Evolutionary conservation across 2,888 invertebrate species (phyloP).

Genomic region (Pheosia gnoma): DNA sequence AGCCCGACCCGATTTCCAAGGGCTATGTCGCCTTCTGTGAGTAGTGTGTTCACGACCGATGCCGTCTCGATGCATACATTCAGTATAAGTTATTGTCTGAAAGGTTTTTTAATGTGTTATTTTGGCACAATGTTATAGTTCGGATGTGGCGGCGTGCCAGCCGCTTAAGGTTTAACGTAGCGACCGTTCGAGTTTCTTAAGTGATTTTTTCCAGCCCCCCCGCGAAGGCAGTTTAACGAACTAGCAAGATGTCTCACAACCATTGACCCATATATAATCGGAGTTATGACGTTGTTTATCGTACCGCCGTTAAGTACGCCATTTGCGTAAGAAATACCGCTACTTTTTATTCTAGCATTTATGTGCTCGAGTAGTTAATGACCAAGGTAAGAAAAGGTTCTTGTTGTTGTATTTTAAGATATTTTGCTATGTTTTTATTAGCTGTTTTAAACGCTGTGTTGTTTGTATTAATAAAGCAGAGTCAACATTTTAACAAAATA

Average conservation of each 20-base stretch:
- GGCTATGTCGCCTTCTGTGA: slow-evolving; percentile 50
- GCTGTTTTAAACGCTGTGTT: slow-evolving; percentile 18
- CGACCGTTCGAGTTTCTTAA: slow-evolving; percentile 68
- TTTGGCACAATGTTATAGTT: slow-evolving; percentile 73
- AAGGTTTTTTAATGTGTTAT: slow-evolving; percentile 79
- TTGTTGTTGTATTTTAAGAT: slow-evolving; percentile 17
- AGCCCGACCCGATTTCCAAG: slow-evolving; percentile 71
- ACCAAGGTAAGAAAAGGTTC: slow-evolving; percentile 37
- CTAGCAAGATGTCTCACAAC: slow-evolving; percentile 73
- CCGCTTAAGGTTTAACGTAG: slow-evolving; percentile 76
- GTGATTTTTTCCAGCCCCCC: slow-evolving; percentile 72
- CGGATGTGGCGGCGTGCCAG: slow-evolving; percentile 69
- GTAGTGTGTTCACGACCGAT: slow-evolving; percentile 45
- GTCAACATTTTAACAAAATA: background rate
- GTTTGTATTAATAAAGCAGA: slow-evolving; percentile 8
- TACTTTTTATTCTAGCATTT: slow-evolving; percentile 46
- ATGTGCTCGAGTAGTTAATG: slow-evolving; percentile 38
- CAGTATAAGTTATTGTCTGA: slow-evolving; percentile 63
- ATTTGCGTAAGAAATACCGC: slow-evolving; percentile 52
- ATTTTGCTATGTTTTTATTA: slow-evolving; percentile 25
- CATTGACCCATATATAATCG: slow-evolving; percentile 74
- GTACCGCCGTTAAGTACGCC: slow-evolving; percentile 51
- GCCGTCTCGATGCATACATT: slow-evolving; percentile 59
- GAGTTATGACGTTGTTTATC: slow-evolving; percentile 69
- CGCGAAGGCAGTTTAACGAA: slow-evolving; percentile 71